Evolutionary conservation across 2,888 invertebrate species (phyloP).

Genomic region (Epirrhoe alternata): DNA sequence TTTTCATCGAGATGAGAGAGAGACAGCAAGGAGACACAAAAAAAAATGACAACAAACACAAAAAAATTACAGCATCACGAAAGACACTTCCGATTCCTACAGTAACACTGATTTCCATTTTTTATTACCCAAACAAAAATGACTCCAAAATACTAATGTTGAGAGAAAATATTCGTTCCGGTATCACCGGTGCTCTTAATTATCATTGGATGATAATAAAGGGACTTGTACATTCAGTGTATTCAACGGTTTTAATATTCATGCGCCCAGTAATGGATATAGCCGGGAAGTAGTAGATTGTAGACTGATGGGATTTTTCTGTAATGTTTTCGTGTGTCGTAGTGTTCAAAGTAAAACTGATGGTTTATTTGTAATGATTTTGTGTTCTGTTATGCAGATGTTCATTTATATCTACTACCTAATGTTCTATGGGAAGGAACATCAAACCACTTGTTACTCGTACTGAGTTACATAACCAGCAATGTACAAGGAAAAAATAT

Average conservation of each 20-base stretch:
- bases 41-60: too few species aligned
- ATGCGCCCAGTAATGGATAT: conserved; percentile 54
- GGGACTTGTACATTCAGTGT: conserved; percentile 52
- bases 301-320: conserved; percentile 30
- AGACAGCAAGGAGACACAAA: too few species aligned
- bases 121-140: conserved; percentile 25
- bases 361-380: too few species aligned
- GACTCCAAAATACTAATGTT: conserved; percentile 30
- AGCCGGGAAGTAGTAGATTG: conserved; percentile 44
- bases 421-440: too few species aligned
- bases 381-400: too few species aligned
- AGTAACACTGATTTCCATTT: not conserved
- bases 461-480: too few species aligned
- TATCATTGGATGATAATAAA: conserved; percentile 57
- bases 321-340: not conserved
- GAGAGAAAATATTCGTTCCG: conserved; percentile 35
- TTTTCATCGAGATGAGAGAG: too few species aligned
- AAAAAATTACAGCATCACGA: not conserved
- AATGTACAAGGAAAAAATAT: too few species aligned
- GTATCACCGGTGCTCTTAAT: conserved; percentile 48
- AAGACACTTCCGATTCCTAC: not conserved
- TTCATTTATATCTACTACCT: too few species aligned
- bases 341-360: too few species aligned
- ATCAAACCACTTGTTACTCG: too few species aligned
- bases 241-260: conserved; percentile 61